These are phyloP conservation scores for Pollenia angustigena DNA, from an alignment of 2,888 invertebrate species.

Conservation along the genomic window DNA sequence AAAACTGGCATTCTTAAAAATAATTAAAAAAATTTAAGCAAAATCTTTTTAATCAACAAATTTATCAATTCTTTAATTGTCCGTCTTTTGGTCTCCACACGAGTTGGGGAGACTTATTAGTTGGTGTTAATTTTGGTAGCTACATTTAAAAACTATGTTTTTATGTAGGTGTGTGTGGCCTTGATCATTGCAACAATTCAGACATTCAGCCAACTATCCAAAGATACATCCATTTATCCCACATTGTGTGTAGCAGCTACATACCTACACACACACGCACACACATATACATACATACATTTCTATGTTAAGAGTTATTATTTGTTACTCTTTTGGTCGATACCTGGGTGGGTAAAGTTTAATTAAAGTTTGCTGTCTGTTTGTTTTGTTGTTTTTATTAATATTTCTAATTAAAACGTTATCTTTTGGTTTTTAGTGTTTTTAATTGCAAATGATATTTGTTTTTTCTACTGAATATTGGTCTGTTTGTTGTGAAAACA, in stretches of 20 bases:
- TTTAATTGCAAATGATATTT: slow-evolving; percentile 62
- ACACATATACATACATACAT: neutral
- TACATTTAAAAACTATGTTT: neutral
- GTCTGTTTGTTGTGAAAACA: neutral
- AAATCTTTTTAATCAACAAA: neutral
- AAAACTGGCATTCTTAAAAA: neutral
- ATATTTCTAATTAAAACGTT: slow-evolving; percentile 67
- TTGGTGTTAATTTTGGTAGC: neutral
- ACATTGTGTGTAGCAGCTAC: slow-evolving; percentile 15
- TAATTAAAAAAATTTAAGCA: neutral
- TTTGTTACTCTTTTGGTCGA: slow-evolving; percentile 9
- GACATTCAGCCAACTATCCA: neutral
- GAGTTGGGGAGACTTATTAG: neutral
- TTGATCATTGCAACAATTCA: slow-evolving; percentile 47
- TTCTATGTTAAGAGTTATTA: neutral
- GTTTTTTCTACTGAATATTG: slow-evolving; percentile 17
- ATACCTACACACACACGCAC: neutral
- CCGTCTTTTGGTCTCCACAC: neutral
- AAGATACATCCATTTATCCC: slow-evolving; percentile 33
- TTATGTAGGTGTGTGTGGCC: slow-evolving; percentile 60
- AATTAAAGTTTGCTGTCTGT: slow-evolving; percentile 54
- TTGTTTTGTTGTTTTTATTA: slow-evolving; percentile 35
- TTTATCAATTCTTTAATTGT: slow-evolving; percentile 6
- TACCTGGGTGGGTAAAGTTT: slow-evolving; percentile 62
- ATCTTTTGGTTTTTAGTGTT: slow-evolving; percentile 50